phyloP scores from a whole-genome alignment of 2,888 invertebrate species.

The Plebejus anna region DNA sequence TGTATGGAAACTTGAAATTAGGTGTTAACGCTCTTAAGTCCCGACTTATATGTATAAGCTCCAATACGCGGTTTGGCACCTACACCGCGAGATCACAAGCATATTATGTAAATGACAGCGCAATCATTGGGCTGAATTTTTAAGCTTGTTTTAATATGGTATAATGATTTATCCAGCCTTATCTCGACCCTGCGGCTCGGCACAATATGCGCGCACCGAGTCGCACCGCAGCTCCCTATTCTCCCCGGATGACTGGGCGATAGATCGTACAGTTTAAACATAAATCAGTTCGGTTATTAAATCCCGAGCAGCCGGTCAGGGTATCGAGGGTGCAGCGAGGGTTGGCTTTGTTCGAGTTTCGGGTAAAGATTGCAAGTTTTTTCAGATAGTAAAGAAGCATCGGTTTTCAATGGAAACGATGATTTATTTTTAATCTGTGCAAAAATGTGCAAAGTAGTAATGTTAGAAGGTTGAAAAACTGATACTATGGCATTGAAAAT shows the following conservation, averaged over 20 bases:
- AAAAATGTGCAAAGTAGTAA: no score
- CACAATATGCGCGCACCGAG: not conserved
- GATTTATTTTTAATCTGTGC: not conserved
- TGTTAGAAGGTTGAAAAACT: no score
- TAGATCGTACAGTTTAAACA: conserved; percentile 61
- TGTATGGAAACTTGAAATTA: no score
- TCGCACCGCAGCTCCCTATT: conserved; percentile 33
- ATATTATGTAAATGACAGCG: no score
- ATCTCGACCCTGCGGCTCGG: not conserved
- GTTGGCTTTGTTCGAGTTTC: not conserved
- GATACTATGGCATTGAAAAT: no score
- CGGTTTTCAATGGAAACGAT: not conserved
- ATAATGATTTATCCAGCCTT: no score
- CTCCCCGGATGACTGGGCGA: conserved; percentile 64
- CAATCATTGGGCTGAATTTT: no score
- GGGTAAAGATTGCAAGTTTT: not conserved
- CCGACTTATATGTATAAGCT: no score
- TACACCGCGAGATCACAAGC: no score
- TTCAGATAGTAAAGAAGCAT: not conserved
- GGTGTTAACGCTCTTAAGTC: no score
- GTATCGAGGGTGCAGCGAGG: not conserved
- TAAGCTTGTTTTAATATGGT: no score
- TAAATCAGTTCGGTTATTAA: conserved; percentile 75
- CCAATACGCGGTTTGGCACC: no score
- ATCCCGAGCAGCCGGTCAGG: conserved; percentile 46